Evolutionary conservation across 2,797 vertebrate species (phyloP).

Genomic region (Myoxocephalus aenaeus): DNA sequence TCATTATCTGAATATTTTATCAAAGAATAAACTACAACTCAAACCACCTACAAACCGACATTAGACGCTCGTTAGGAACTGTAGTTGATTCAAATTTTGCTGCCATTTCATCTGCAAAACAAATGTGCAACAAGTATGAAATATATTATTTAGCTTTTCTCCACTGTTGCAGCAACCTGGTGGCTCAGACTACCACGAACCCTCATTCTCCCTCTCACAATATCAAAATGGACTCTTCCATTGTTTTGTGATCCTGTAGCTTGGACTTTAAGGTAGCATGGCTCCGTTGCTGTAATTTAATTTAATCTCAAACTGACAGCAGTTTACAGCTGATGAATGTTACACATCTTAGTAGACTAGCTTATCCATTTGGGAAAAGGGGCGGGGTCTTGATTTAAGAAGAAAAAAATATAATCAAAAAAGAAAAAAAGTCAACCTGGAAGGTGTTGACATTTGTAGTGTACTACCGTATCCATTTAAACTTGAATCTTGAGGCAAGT

Average conservation of each 20-base stretch:
- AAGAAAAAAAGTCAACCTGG: slow-evolving; percentile 88
- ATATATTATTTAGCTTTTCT: slow-evolving; percentile 12
- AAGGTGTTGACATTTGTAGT: slow-evolving; percentile 90
- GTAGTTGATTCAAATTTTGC: slow-evolving; percentile 1
- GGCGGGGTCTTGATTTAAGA: slow-evolving; percentile 83
- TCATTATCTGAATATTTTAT: slow-evolving; percentile 30
- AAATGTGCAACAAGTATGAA: slow-evolving; percentile 35
- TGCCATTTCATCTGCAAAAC: slow-evolving; percentile 33
- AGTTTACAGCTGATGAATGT: slow-evolving; percentile 93
- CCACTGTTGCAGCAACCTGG: slow-evolving; percentile 15
- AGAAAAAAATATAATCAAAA: slow-evolving; percentile 70
- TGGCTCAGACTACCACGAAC: slow-evolving; percentile 33
- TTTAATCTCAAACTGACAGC: slow-evolving; percentile 88
- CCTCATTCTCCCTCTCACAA: slow-evolving; percentile 48
- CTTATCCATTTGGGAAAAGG: slow-evolving; percentile 85
- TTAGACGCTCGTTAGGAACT: slow-evolving; percentile 20
- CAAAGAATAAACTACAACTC: slow-evolving; percentile 14
- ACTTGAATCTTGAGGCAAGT: slow-evolving; percentile 87
- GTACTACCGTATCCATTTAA: slow-evolving; percentile 85
- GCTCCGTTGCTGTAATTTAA: slow-evolving; percentile 91
- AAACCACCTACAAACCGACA: slow-evolving; percentile 20
- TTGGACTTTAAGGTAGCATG: slow-evolving; percentile 99
- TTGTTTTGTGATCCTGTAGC: slow-evolving; percentile 89
- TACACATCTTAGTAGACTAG: slow-evolving; percentile 94
- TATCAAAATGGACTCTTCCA: slow-evolving; percentile 64